Evolutionary conservation across 1,140 invertebrate species (phyloP).

Genomic region (Radopholus similis): DNA sequence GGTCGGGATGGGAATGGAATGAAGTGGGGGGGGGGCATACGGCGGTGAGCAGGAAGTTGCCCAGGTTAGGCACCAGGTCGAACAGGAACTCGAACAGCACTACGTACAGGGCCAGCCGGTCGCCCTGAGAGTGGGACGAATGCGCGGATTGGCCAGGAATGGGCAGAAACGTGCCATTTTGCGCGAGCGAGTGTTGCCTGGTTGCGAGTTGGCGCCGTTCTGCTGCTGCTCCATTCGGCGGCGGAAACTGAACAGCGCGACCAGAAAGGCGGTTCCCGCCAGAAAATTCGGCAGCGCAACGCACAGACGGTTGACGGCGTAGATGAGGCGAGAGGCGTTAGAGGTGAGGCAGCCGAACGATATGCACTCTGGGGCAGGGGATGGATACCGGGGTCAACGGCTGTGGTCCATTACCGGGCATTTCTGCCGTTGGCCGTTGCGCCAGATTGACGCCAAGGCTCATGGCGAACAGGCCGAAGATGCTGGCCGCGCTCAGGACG

Average conservation of each 20-base stretch:
- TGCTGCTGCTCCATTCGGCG: not conserved
- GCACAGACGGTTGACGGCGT: conserved; percentile 12
- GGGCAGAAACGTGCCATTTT: not conserved
- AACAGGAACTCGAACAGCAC: conserved; percentile 24
- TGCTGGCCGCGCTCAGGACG: not conserved
- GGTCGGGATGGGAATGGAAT: not conserved
- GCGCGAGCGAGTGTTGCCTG: not conserved
- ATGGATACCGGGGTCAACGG: too few species aligned
- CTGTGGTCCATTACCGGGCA: not conserved
- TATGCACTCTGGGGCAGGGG: conserved; percentile 9
- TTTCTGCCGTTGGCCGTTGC: conserved; percentile 10
- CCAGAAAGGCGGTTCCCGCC: conserved; percentile 9
- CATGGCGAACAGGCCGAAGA: conserved; percentile 4
- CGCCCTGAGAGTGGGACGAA: not conserved
- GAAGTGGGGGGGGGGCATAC: not conserved
- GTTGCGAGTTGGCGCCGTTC: not conserved
- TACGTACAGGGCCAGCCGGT: conserved; percentile 10
- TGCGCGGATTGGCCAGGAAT: not conserved
- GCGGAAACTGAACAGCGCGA: conserved; percentile 12
- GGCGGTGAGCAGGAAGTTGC: conserved; percentile 17
- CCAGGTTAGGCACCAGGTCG: conserved; percentile 17
- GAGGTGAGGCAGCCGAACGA: conserved; percentile 24
- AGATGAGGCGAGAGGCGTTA: conserved; percentile 19
- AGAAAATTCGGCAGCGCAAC: conserved; percentile 19
- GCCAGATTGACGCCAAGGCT: conserved; percentile 19